A percentile compares a stretch with the other conserved stretches of the same genome.
phyloP scores from a whole-genome alignment of 2,797 vertebrate species.

The Selene dorsalis region DNA sequence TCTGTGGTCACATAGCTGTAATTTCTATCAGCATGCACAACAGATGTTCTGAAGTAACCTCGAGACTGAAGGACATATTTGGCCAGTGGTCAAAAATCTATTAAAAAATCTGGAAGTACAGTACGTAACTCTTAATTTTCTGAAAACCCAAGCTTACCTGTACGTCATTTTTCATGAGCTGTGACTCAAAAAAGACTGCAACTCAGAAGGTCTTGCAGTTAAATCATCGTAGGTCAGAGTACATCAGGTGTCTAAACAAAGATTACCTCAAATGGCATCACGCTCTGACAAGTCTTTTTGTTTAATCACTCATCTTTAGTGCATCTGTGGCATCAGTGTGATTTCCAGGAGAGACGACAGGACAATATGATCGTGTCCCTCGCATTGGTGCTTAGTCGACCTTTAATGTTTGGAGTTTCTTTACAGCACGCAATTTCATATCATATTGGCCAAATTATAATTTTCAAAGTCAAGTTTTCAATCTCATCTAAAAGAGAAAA shows the following conservation, averaged over 20 bases:
- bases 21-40: neutral
- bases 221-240: too few species aligned
- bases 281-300: too few species aligned
- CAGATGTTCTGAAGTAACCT: neutral
- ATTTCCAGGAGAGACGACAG: neutral
- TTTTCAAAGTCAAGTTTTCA: too few species aligned
- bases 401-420: too few species aligned
- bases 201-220: neutral
- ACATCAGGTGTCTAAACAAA: too few species aligned
- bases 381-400: too few species aligned
- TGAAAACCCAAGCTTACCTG: neutral
- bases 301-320: constrained; percentile 4
- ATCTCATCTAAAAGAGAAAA: too few species aligned
- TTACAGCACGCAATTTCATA: too few species aligned
- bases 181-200: neutral
- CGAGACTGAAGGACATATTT: neutral
- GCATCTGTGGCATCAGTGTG: constrained; percentile 26
- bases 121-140: neutral
- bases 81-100: neutral
- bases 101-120: neutral
- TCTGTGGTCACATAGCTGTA: neutral
- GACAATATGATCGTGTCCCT: too few species aligned
- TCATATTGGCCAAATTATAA: neutral
- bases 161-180: neutral
- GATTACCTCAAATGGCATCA: constrained; percentile 37